Evolutionary conservation across 2,888 invertebrate species (phyloP), one percentile per base, ranked within the genome.

Genomic region (Coronaproctus castanopsis): DNA sequence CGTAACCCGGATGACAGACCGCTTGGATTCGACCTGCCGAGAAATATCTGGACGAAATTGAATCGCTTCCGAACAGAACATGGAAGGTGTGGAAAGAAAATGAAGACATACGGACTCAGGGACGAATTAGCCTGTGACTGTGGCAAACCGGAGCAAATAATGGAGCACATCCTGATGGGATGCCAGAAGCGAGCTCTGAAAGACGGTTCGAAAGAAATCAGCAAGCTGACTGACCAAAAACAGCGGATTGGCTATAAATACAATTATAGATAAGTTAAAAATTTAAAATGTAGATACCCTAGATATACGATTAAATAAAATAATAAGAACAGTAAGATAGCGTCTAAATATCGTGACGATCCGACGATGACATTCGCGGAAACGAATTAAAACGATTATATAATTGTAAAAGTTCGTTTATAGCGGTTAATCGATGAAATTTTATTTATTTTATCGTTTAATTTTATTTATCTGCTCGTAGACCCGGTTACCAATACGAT

Each of bases 401-500:
- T n/a, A n/a, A n/a, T n/a, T n/a, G n/a, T n/a, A n/a, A n/a, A n/a
- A n/a, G n/a, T n/a, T n/a, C n/a, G n/a, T n/a, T n/a, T n/a, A n/a
- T n/a, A n/a, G n/a, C n/a, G n/a, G n/a, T n/a, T n/a, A n/a, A n/a
- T n/a, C n/a, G n/a, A n/a, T n/a, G n/a, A n/a, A n/a, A n/a, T n/a
- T n/a, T n/a, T n/a, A n/a, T n/a, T n/a, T n/a, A n/a, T n/a, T n/a
- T n/a, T n/a, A n/a, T n/a, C n/a, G 5, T 36, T 36, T 36, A 8
- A 5, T 36, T 36, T 36, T 36, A 36, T 36, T 36, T 8, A 5
- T 8, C 14, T 36, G 36, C 36, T 5, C 36, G 14, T 74, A 82
- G 85, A 72, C 85, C 85, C 65, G 83, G 86, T 81, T 86, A 86
- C 75, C 85, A 85, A 73, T 85, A 85, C 74, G 85, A 85, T 70